Evolutionary conservation across 1,140 invertebrate genomes (phyloP), one percentile per base, ranked within the genome.

Genomic region (Drosophila tani): DNA sequence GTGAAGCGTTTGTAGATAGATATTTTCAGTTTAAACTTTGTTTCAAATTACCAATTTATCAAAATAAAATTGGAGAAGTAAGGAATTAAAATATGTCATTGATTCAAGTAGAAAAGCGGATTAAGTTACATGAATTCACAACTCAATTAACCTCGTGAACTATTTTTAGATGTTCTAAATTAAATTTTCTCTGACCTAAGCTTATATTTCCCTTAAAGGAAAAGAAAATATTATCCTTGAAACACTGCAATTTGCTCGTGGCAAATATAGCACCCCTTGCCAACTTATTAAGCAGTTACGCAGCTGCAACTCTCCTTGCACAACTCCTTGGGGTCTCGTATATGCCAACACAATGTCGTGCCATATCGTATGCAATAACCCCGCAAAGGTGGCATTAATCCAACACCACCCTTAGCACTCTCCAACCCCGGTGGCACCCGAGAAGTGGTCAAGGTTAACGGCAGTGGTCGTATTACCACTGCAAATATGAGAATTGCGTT

Each of bases 401-500:
- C 46, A 45, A 38, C 57, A 43, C 38, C n/a, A 32, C 17, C 53
- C 40, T 56, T 15, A 29, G 17, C 38, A 32, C 24, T 7, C 17
- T n/a, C 15, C 29, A 4, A 6, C 11, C 47, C 17, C 32, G 3
- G 32, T 35, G 21, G 21, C 49, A 64, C 43, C 59, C 24, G 32
- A 46, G 56, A 49, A 53, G 15, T 82, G 76, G 80, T 81, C 84
- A 87, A 87, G 84, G 84, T 83, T 83, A 88, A 81, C 49, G 65
- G 57, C 55, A 51, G 67, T 68, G 64, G 51, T 66, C 64, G 75
- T 67, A 78, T 75, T 75, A 75, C 62, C 75, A 66, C 35, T 66
- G 79, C 79, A 86, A 86, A 86, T 87, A 87, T 82, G 63, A 53
- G 47, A 58, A 75, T 59, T 63, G 66, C 59, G 35, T 59, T 76